These are phyloP conservation scores for Philaethria dido DNA, from an alignment of 2,888 invertebrate species.

Conservation along the genomic window DNA sequence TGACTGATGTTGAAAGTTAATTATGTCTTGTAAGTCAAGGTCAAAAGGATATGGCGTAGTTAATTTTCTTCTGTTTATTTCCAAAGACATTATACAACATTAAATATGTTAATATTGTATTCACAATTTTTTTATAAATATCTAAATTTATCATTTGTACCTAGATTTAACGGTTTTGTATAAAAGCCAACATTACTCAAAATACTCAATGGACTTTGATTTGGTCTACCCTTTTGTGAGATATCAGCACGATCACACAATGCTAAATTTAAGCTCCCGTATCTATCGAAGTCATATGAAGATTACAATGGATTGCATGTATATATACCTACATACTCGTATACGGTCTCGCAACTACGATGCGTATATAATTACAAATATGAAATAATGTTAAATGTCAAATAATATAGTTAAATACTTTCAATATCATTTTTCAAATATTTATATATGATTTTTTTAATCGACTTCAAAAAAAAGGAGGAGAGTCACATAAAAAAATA, in stretches of 20 bases:
- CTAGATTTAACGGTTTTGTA: background rate
- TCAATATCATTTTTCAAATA: no score
- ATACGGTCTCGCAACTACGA: no score
- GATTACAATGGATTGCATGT: background rate
- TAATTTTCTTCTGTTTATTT: no score
- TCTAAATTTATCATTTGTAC: background rate
- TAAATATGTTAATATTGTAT: background rate
- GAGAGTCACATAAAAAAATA: no score
- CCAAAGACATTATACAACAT: no score
- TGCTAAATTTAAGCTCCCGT: constrained; percentile 7
- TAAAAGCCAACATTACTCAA: background rate
- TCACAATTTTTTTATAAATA: background rate
- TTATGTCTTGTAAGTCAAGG: no score
- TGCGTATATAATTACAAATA: background rate
- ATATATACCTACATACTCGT: background rate
- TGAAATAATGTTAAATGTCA: no score
- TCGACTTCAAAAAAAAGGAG: no score
- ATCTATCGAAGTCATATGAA: background rate
- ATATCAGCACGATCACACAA: background rate
- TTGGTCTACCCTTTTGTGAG: background rate
- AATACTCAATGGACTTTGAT: constrained; percentile 2
- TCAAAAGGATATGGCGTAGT: no score
- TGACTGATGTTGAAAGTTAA: no score
- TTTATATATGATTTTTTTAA: no score
- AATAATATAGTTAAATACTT: no score